Base-by-base conservation (phyloP, 1,140 invertebrate species). In the Aphaenogaster floridana region DNA sequence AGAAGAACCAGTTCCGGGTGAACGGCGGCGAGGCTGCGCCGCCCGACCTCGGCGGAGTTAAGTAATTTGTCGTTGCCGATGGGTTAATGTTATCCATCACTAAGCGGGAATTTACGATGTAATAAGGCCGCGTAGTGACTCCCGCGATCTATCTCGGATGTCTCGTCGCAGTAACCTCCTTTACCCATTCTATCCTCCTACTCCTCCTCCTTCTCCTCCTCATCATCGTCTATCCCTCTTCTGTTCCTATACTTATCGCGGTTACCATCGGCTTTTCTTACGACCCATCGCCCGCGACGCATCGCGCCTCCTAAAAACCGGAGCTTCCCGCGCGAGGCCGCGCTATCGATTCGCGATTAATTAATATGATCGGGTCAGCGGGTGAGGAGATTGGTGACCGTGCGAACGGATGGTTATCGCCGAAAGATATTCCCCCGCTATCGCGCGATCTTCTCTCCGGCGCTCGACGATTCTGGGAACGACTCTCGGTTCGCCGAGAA, bases 61-160 rank as follows among this genome's bases (percentile, higher is more conserved):
- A 94, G 93, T 93, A 93, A 94, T 94, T 94, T 94, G 93, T 94
- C 92, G 90, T 90, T 91, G 92, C 91, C 91, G 90, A 94, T 94
- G 90, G 92, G 91, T 94, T 93, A 93, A 93, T 93, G 92, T 93
- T 94, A 94, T 93, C 93, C 93, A 93, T 93, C 92, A 93, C 92
- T 92, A 89, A 91, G 87, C 88, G 89, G 77, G 84, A 93, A 94
- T 93, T 94, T 94, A 94, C 93, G 93, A 92, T 93, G 93, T 94
- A 93, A 94, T 94, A 94, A 94, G 90, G 90, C 87, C 87, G 86
- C 81, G 86, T 86, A 89, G 81, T 86, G 77, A 92, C 89, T 93
- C 83, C 84, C 79, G 87, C 93, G 92, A 93, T 94, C 84, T 89
- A 92, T 92, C 88, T 91, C 78, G n/a, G 21, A 34, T 80, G 78